Evolutionary conservation across 2,113 vertebrate species (phyloP).

Genomic region (Fregata magnificens): DNA sequence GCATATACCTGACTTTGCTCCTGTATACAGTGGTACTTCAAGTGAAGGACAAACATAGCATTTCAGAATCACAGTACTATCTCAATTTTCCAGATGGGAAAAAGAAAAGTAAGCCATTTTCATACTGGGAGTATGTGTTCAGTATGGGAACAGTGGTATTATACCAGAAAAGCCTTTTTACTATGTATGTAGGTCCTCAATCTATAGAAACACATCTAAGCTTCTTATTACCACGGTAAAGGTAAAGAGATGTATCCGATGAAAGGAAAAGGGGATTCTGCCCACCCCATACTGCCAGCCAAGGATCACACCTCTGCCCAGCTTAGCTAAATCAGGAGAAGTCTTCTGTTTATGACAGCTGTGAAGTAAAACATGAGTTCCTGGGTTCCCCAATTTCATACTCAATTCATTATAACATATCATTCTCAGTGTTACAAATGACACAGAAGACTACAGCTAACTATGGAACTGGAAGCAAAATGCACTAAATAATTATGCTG

Average conservation of each 20-base stretch:
- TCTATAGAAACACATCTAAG: neutral
- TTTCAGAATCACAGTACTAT: neutral
- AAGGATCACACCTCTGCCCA: neutral
- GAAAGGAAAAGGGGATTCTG: neutral
- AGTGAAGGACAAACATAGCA: neutral
- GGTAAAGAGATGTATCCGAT: neutral
- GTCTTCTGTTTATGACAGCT: neutral
- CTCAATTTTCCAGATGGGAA: neutral
- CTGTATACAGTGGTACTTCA: neutral
- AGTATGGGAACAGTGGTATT: neutral
- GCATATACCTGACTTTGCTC: neutral
- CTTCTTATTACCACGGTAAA: neutral
- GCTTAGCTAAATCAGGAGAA: neutral
- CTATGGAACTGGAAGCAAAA: neutral
- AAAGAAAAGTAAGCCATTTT: neutral
- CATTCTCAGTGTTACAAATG: neutral
- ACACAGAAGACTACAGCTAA: neutral
- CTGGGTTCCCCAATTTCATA: neutral
- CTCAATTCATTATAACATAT: neutral
- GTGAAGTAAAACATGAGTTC: neutral
- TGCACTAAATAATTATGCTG: neutral
- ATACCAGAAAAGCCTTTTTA: neutral
- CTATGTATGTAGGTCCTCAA: neutral
- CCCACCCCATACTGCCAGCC: neutral
- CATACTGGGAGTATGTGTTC: neutral